Base-by-base conservation (phyloP, 2,888 invertebrate genomes). In the Eledona agricola region DNA sequence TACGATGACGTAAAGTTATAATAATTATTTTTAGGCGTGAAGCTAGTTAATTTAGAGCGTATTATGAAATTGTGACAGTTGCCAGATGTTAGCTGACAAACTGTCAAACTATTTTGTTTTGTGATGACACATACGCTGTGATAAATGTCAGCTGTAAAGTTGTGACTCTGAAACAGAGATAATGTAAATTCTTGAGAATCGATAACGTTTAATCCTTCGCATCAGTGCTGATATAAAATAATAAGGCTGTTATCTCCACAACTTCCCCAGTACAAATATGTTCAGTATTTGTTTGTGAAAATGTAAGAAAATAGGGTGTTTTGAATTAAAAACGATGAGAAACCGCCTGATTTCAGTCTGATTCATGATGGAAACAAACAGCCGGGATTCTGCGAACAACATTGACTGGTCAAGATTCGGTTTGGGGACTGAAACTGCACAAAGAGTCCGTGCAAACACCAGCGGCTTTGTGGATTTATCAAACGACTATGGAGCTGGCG, bases 381-480 rank as follows among this genome's bases (percentile, higher is more conserved):
- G 5, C 20, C 23, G 38, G 7, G 26, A 38, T 11, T 58, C 64
- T 5, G 55, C 60, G 29, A 69, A 61, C 49, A 72, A 77, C 59
- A 78, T 82, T 28, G 80, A 82, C 61, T 83, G 82, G 83, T 79
- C 80, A 4, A 76, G 77, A 64, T 82, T 78, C 70, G 82, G 82
- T 37, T 71, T 82, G 28, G 79, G 79, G 17, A 59, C 71, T 26
- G 79, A 80, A 62, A 72, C 75, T 55, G 74, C 77, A 35, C 75
- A 77, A 55, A 71, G 77, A 53, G 76, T 77, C 13, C 78, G 84
- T 63, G 81, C 84, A 59, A 85, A 87, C 68, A 85, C 85, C n/a
- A 85, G 85, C 61, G 88, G 87, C 25, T 88, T 89, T 73, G 86
- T 89, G 34, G 89, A 89, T 70, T 79, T 90, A 37, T 87, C 87